phyloP scores from a whole-genome alignment of 1,140 invertebrate species.

The Diorhabda carinulata region DNA sequence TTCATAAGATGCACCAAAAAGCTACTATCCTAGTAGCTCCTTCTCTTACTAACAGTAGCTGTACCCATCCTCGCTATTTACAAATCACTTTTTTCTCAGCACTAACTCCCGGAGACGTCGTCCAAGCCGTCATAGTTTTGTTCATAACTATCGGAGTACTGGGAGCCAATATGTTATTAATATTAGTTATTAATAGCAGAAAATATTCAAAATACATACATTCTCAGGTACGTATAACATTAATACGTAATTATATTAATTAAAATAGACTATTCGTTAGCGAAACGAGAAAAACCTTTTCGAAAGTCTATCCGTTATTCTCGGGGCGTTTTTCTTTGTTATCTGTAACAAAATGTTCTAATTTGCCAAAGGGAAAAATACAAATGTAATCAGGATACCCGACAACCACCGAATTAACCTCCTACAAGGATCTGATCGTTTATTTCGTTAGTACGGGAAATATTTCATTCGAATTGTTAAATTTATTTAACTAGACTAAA shows the following conservation, averaged over 20 bases:
- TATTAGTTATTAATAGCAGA: conserved; percentile 76
- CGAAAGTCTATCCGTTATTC: background rate
- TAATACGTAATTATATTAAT: no score
- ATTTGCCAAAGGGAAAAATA: conserved; percentile 5
- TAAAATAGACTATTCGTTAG: background rate
- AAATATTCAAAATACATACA: conserved; percentile 79
- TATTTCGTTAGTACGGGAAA: conserved; percentile 4
- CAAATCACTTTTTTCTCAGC: conserved; percentile 57
- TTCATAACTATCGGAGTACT: conserved; percentile 71
- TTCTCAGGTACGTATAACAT: conserved; percentile 62
- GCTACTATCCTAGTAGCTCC: conserved; percentile 65
- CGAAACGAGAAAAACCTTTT: background rate
- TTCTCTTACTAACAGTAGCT: conserved; percentile 73
- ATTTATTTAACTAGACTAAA: background rate
- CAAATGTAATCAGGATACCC: conserved; percentile 17
- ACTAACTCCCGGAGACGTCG: conserved; percentile 63
- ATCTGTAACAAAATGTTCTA: background rate
- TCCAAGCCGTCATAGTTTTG: conserved; percentile 71
- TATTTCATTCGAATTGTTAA: background rate
- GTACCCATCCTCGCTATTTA: conserved; percentile 62
- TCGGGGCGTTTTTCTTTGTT: background rate
- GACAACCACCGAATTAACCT: conserved; percentile 9
- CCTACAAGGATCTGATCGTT: conserved; percentile 1
- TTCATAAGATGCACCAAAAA: conserved; percentile 35
- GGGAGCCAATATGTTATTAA: conserved; percentile 71